phyloP scores from a whole-genome alignment of 1,140 invertebrate genomes.

The Hyles vespertilio region DNA sequence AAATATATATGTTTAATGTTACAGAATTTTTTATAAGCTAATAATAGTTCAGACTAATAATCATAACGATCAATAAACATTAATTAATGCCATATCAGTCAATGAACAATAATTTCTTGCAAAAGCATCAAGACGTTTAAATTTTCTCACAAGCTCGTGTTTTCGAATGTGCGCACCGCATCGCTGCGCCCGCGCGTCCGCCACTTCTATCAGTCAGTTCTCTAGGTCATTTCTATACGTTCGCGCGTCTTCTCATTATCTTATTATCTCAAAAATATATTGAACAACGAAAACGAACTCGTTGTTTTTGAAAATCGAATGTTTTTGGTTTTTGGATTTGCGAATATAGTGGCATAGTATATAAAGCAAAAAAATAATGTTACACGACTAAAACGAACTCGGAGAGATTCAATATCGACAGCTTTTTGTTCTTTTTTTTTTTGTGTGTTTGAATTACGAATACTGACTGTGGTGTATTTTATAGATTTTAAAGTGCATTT shows the following conservation, averaged over 20 bases:
- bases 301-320: conserved; percentile 1
- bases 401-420: too few species aligned
- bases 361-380: too few species aligned
- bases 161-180: conserved; percentile 28
- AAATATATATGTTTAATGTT: background rate
- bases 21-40: background rate
- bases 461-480: too few species aligned
- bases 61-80: background rate
- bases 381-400: too few species aligned
- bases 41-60: background rate
- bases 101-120: background rate
- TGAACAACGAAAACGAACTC: conserved; percentile 10
- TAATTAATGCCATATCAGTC: background rate
- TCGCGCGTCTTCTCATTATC: conserved; percentile 26
- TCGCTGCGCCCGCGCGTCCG: conserved; percentile 27
- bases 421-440: too few species aligned
- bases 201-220: conserved; percentile 40
- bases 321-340: too few species aligned
- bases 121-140: conserved; percentile 21
- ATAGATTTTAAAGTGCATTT: background rate
- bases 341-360: too few species aligned
- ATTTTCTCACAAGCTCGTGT: conserved; percentile 8
- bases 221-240: conserved; percentile 39
- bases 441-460: too few species aligned
- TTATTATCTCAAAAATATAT: background rate